These are phyloP conservation scores for Melanotaenia parkinsoni DNA, from an alignment of 2,797 vertebrate species.

Conservation along the genomic window DNA sequence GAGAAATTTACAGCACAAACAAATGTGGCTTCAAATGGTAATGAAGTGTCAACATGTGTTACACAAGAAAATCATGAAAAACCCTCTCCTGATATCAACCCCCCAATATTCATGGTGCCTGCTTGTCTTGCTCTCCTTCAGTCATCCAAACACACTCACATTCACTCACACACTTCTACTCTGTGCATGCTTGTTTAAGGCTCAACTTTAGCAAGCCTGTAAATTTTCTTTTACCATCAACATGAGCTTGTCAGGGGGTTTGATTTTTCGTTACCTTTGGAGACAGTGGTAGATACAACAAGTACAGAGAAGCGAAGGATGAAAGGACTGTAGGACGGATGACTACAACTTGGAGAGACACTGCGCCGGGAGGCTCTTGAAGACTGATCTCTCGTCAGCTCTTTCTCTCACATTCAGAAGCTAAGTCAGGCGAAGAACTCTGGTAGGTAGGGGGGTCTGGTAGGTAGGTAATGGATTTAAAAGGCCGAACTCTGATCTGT, in stretches of 20 bases:
- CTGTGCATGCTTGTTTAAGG: conserved; percentile 71
- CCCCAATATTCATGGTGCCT: conserved; percentile 24
- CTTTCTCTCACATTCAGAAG: conserved; percentile 85
- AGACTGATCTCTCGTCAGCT: conserved; percentile 88
- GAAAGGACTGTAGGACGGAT: conserved; percentile 82
- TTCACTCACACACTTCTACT: conserved; percentile 44
- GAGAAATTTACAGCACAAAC: conserved; percentile 8
- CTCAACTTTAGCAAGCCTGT: conserved; percentile 69
- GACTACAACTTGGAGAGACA: conserved; percentile 86
- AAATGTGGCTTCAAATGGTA: conserved; percentile 4
- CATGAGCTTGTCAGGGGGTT: conserved; percentile 77
- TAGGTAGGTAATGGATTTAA: conserved; percentile 77
- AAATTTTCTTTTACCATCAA: conserved; percentile 77
- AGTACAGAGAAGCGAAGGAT: conserved; percentile 88
- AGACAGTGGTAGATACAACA: conserved; percentile 88
- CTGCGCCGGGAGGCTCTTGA: conserved; percentile 84
- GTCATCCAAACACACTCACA: conserved; percentile 27
- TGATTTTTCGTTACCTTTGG: conserved; percentile 86
- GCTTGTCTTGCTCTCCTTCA: conserved; percentile 16
- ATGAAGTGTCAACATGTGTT: conserved; percentile 18
- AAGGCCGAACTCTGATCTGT: conserved; percentile 79
- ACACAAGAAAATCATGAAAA: conserved; percentile 22
- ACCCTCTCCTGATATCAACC: conserved; percentile 22
- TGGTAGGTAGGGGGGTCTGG: conserved; percentile 79
- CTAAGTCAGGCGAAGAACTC: conserved; percentile 85